Percentiles rank a stretch among this genome's conserved stretches.
Evolutionary conservation across 2,888 invertebrate genomes (phyloP).

Genomic region (Penaeus monodon): DNA sequence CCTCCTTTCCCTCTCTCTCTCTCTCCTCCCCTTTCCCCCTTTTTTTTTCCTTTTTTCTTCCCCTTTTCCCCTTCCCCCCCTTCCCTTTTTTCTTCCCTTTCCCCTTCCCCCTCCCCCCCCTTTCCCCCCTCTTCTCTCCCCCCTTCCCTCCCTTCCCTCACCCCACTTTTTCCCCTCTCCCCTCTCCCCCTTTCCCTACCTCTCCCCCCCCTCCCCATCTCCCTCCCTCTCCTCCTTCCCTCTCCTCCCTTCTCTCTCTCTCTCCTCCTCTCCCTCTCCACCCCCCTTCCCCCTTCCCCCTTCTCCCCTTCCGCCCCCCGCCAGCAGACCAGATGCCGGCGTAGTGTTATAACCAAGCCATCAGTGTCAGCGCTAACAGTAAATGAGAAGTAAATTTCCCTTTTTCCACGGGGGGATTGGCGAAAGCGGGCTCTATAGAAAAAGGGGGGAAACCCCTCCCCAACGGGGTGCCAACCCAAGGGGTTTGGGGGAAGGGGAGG

Average conservation of each 20-base stretch:
- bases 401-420: constrained; percentile 48
- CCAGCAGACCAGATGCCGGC: not conserved
- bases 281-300: not conserved
- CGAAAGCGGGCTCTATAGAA: too few relatives aligned
- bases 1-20: too few relatives aligned
- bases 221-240: not conserved
- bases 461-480: too few relatives aligned
- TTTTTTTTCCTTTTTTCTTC: not conserved
- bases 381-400: constrained; percentile 54
- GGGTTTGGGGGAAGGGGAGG: too few relatives aligned
- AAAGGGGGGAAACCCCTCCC: too few relatives aligned
- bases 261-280: too few relatives aligned
- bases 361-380: constrained; percentile 44
- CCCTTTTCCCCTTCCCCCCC: not conserved
- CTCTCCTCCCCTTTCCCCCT: not conserved
- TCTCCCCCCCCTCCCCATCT: not conserved
- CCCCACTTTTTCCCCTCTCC: too few relatives aligned
- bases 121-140: too few relatives aligned
- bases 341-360: constrained; percentile 43
- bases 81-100: too few relatives aligned
- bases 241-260: not conserved
- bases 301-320: not conserved
- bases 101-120: too few relatives aligned
- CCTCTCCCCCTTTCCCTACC: too few relatives aligned
- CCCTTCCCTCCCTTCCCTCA: not conserved